These are phyloP conservation scores for Macrosoma leucophasiata DNA, from an alignment of 2,888 invertebrate species.

Conservation along the genomic window DNA sequence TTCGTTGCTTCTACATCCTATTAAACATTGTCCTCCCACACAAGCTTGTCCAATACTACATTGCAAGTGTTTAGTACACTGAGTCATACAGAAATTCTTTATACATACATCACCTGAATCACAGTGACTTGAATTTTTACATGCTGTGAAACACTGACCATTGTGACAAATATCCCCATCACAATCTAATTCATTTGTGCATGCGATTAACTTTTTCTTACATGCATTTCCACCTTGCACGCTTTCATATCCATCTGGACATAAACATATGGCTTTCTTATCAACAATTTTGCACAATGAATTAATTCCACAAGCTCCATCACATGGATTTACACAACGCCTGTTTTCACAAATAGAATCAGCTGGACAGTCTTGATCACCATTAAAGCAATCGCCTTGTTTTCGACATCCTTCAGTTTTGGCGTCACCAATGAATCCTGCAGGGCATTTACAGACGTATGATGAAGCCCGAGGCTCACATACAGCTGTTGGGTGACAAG, in stretches of 20 bases:
- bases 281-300: conserved; percentile 86
- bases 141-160: conserved; percentile 89
- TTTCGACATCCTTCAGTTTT: conserved; percentile 83
- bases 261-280: conserved; percentile 85
- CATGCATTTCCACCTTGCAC: conserved; percentile 78
- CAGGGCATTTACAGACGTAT: conserved; percentile 86
- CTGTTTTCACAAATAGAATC: conserved; percentile 83
- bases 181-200: conserved; percentile 84
- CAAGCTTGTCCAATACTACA: conserved; percentile 89
- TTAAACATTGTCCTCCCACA: conserved; percentile 83
- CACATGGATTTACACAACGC: conserved; percentile 87
- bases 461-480: conserved; percentile 82
- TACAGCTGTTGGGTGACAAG: conserved; percentile 87
- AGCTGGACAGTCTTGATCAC: conserved; percentile 84
- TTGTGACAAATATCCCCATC: conserved; percentile 86
- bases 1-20: conserved; percentile 90
- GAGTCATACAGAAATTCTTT: conserved; percentile 85
- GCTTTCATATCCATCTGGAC: conserved; percentile 85
- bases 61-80: conserved; percentile 87
- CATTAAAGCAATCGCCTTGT: conserved; percentile 83
- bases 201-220: conserved; percentile 79
- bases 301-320: conserved; percentile 87
- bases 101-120: conserved; percentile 86
- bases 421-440: conserved; percentile 86
- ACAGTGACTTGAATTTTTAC: conserved; percentile 85